Conservation (phyloP, 2,888 invertebrate genomes). For the Pilophorus perplexus region DNA sequence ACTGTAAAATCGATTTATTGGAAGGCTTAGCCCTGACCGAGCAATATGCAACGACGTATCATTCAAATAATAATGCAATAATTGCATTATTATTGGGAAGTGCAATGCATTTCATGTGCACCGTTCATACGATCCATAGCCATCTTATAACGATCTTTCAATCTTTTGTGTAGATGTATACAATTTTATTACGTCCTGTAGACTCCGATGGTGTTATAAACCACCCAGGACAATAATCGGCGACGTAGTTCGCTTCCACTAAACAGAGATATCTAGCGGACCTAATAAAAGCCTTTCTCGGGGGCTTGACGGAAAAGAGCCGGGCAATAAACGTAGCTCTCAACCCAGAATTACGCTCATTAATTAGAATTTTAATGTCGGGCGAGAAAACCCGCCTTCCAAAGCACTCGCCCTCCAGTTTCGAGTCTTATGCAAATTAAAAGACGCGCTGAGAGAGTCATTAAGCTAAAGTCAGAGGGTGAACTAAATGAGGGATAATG, state of each 20-base stretch:
- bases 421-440: conserved; percentile 36
- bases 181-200: no score
- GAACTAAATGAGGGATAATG: conserved; percentile 31
- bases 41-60: no score
- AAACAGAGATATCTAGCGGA: conserved; percentile 1
- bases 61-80: no score
- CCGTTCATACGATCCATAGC: no score
- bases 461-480: conserved; percentile 27
- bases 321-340: conserved; percentile 28
- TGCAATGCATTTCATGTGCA: no score
- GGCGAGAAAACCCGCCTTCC: not conserved
- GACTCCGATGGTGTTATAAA: no score
- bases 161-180: no score
- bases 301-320: not conserved
- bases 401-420: no score
- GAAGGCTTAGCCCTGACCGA: no score
- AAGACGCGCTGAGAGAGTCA: conserved; percentile 37
- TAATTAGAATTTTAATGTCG: conserved; percentile 33
- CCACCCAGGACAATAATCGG: conserved; percentile 13
- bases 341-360: conserved; percentile 25
- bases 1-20: no score
- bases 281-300: conserved; percentile 14
- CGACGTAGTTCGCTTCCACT: not conserved
- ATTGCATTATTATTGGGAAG: no score
- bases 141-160: no score